These are phyloP conservation scores for Ecdyonurus torrentis DNA, from an alignment of 2,888 invertebrate species.

Conservation along the genomic window DNA sequence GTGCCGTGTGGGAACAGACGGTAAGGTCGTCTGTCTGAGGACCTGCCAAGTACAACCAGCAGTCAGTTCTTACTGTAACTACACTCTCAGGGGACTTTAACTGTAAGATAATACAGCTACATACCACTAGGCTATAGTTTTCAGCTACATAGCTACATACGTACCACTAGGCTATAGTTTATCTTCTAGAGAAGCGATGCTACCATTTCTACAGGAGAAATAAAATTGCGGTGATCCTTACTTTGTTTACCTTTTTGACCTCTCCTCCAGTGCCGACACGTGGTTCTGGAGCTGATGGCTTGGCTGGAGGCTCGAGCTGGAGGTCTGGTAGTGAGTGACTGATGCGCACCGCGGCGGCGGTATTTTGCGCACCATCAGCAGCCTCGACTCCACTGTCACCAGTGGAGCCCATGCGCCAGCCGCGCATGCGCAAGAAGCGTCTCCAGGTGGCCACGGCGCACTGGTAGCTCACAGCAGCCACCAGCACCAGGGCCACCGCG, in stretches of 20 bases:
- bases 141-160: no score
- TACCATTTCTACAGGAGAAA: no score
- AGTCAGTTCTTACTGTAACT: no score
- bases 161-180: no score
- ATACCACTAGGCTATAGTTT: no score
- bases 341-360: slow-evolving; percentile 46
- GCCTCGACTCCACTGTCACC: slow-evolving; percentile 28
- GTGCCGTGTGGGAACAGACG: slow-evolving; percentile 64
- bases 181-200: no score
- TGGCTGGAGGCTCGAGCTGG: slow-evolving; percentile 43
- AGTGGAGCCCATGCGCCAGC: slow-evolving; percentile 20
- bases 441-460: slow-evolving; percentile 51
- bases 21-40: slow-evolving; percentile 64
- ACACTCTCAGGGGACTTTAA: no score
- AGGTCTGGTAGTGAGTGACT: slow-evolving; percentile 60
- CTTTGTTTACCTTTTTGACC: slow-evolving; percentile 52
- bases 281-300: slow-evolving; percentile 33
- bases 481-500: slow-evolving; percentile 41
- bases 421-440: slow-evolving; percentile 36
- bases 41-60: slow-evolving; percentile 44
- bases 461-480: slow-evolving; percentile 54
- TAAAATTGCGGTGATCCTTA: no score
- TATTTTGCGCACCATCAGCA: slow-evolving; percentile 12
- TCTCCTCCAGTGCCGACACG: slow-evolving; percentile 55
- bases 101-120: no score